Evolutionary conservation across 2,797 vertebrate genomes (phyloP), one percentile per base, ranked within the genome.

Genomic region (Telmatherina bonti): DNA sequence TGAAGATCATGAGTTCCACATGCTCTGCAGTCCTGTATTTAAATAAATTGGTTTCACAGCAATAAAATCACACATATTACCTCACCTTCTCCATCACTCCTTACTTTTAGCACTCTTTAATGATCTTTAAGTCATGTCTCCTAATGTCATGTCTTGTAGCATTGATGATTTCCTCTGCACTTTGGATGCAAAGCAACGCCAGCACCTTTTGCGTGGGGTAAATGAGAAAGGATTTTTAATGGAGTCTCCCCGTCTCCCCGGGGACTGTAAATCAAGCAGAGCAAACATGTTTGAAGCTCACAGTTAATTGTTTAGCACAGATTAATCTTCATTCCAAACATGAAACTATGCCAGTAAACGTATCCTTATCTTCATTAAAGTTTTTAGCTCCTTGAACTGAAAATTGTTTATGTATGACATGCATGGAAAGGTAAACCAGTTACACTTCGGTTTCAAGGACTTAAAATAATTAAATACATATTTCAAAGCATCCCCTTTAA

Each of bases 151-250:
- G 74, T 74, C 73, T 66, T 79, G 76, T 74, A 85, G 77, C 70
- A 71, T 68, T 76, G 75, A 85, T 85, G 5, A 80, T 86, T 89
- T 91, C 54, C 12, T 52, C 72, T 69, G 68, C 53, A 82, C 77
- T 89, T 91, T 76, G 75, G 73, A 92, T 88, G 83, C 82, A 87
- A 85, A 90, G 78, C 66, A 66, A 79, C 78, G 61, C 70, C 76
- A 87, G 81, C 80, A 86, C 81, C 79, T 84, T 88, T 84, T 20
- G 35, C 64, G 27, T 58, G 70, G 55, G 73, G 56, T 80, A 76
- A 85, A 85, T 78, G 67, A 86, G 75, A 85, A 80, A 84, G 41
- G 75, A 73, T 70, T 87, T 79, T 64, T 65, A 84, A 81, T 81
- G 66, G 72, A 81, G 74, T 83, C 62, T 67, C 69, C 84, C 74